Evolutionary conservation across 2,113 vertebrate species (phyloP).

Genomic region (Henicopernis longicauda): DNA sequence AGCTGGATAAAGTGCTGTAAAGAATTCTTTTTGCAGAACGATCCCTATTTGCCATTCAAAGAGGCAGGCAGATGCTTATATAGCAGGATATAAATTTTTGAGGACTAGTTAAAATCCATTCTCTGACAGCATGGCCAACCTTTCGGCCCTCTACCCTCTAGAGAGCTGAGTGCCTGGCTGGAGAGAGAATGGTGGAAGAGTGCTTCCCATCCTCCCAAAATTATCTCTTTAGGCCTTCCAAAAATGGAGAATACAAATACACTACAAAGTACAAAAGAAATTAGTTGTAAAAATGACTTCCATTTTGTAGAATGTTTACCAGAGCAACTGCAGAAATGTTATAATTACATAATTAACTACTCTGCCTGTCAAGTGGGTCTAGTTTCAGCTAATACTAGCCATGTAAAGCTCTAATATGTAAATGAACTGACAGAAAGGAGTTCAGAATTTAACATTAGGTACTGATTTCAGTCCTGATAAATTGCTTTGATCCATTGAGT

Average conservation of each 20-base stretch:
- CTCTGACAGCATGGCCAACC: background rate
- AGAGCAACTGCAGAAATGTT: background rate
- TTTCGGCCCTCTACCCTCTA: background rate
- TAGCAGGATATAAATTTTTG: background rate
- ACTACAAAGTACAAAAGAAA: background rate
- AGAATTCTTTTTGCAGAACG: constrained; percentile 4
- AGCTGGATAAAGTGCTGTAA: constrained; percentile 26
- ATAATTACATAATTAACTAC: background rate
- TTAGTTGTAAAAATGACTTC: background rate
- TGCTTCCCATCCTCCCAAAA: background rate
- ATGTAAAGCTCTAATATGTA: constrained; percentile 17
- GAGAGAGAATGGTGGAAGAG: background rate
- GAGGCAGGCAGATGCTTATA: background rate
- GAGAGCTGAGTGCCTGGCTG: background rate
- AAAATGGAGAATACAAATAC: background rate
- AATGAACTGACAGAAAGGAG: background rate
- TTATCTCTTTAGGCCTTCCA: background rate
- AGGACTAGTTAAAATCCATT: background rate
- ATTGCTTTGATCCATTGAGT: constrained; percentile 49
- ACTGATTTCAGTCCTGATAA: constrained; percentile 51
- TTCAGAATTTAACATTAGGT: constrained; percentile 32
- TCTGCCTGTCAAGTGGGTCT: background rate
- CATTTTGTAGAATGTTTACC: background rate
- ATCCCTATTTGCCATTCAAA: background rate
- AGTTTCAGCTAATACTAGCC: constrained; percentile 20